Evolutionary conservation across 2,113 vertebrate species (phyloP).

Genomic region (Cisticola juncidis): DNA sequence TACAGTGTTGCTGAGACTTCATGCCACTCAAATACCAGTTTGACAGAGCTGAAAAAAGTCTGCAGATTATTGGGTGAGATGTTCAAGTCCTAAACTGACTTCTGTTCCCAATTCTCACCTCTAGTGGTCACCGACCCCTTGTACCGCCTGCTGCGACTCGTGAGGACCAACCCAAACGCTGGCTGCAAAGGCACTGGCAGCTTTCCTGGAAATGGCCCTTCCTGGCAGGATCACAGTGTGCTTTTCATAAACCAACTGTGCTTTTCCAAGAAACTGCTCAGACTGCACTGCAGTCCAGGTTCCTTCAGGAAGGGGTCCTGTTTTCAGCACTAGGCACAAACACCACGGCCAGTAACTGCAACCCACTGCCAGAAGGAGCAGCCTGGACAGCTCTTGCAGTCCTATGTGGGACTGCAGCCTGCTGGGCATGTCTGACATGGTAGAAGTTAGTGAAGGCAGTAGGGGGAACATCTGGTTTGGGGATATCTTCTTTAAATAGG

Average conservation of each 20-base stretch:
- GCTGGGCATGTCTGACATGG: not conserved
- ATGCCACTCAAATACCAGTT: not conserved
- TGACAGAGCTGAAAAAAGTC: not conserved
- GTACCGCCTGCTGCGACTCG: fast-evolving
- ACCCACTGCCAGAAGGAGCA: not conserved
- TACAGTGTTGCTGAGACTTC: not conserved
- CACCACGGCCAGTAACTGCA: fast-evolving
- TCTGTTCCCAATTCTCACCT: not conserved
- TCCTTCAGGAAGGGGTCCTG: not conserved
- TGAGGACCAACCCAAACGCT: not conserved
- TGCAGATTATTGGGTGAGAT: not conserved
- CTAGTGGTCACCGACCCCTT: not conserved
- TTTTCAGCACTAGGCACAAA: not conserved
- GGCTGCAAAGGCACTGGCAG: not conserved
- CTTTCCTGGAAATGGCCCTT: not conserved
- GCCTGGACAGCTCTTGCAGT: not conserved
- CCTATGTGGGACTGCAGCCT: not conserved
- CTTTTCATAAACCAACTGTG: not conserved
- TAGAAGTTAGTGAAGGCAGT: not conserved
- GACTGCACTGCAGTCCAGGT: not conserved
- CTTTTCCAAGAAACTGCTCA: not conserved
- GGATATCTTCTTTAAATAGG: not conserved
- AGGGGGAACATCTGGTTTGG: not conserved
- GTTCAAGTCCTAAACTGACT: not conserved
- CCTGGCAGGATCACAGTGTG: not conserved